Evolutionary conservation across 2,888 invertebrate genomes (phyloP).

Genomic region (Leucoptera coffeella): DNA sequence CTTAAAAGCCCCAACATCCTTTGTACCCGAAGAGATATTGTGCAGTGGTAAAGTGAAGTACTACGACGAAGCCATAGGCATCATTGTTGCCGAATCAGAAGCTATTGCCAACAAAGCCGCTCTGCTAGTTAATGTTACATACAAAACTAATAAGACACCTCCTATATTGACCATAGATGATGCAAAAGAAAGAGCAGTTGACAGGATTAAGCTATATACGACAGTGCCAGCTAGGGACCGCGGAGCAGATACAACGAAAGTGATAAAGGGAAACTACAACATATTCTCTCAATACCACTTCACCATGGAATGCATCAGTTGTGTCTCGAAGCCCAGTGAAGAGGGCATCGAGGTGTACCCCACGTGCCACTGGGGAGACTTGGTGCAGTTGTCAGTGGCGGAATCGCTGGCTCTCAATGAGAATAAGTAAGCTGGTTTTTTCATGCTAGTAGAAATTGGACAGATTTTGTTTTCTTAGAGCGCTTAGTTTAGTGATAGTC

Average conservation of each 20-base stretch:
- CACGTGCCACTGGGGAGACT: constrained; percentile 53
- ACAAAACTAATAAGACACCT: constrained; percentile 25
- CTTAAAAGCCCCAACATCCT: constrained; percentile 8
- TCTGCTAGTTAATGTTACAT: constrained; percentile 50
- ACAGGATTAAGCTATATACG: constrained; percentile 13
- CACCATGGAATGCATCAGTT: constrained; percentile 61
- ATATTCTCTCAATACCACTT: constrained; percentile 61
- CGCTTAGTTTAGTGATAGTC: too few relatives aligned
- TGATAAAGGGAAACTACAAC: constrained; percentile 50
- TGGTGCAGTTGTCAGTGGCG: constrained; percentile 44
- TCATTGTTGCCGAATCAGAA: constrained; percentile 58
- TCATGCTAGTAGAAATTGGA: too few relatives aligned
- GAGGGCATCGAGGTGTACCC: constrained; percentile 59
- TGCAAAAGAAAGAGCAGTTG: constrained; percentile 15
- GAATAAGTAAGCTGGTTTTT: constrained; percentile 35
- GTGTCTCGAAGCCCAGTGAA: constrained; percentile 57
- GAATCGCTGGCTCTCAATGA: constrained; percentile 43
- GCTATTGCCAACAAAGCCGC: constrained; percentile 52
- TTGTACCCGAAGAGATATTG: constrained; percentile 35
- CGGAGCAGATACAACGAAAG: constrained; percentile 28
- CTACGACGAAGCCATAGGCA: constrained; percentile 63
- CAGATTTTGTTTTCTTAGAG: too few relatives aligned
- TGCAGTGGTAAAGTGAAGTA: constrained; percentile 48
- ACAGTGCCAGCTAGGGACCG: constrained; percentile 18
- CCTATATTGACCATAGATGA: constrained; percentile 21